These are phyloP conservation scores for Crypturellus undulatus DNA, from an alignment of 2,113 vertebrate species.

Conservation along the genomic window DNA sequence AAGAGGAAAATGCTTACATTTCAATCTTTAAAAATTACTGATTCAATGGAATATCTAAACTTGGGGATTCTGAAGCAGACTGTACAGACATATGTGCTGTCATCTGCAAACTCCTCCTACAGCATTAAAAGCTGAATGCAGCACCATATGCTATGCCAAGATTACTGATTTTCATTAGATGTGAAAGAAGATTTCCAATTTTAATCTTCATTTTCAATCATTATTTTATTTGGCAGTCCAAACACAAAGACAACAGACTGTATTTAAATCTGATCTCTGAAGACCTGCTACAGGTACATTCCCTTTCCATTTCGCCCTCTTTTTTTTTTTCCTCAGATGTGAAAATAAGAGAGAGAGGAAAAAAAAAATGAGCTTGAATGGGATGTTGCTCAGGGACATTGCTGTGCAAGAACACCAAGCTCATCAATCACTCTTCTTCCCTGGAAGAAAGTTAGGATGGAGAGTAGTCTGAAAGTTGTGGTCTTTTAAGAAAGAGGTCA, in stretches of 20 bases:
- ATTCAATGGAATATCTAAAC: constrained; percentile 58
- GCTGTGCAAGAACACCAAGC: not conserved
- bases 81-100: constrained; percentile 51
- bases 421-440: not conserved
- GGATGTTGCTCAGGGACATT: not conserved
- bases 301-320: not conserved
- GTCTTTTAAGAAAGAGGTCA: not conserved
- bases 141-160: constrained; percentile 62
- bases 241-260: constrained; percentile 8
- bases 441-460: not conserved
- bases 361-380: not conserved
- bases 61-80: constrained; percentile 50
- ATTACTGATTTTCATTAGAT: constrained; percentile 57
- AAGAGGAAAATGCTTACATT: constrained; percentile 36
- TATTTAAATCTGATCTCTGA: not conserved
- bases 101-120: constrained; percentile 61
- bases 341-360: too few species aligned
- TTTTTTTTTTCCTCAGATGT: not conserved
- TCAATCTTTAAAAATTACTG: constrained; percentile 36
- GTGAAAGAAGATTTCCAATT: constrained; percentile 44
- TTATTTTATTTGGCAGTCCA: constrained; percentile 58
- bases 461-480: not conserved
- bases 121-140: not conserved
- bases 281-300: constrained; percentile 26
- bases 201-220: constrained; percentile 64